Conservation (phyloP, 35 echinoderm and acorn worm species). For the Diadema setosum region DNA sequence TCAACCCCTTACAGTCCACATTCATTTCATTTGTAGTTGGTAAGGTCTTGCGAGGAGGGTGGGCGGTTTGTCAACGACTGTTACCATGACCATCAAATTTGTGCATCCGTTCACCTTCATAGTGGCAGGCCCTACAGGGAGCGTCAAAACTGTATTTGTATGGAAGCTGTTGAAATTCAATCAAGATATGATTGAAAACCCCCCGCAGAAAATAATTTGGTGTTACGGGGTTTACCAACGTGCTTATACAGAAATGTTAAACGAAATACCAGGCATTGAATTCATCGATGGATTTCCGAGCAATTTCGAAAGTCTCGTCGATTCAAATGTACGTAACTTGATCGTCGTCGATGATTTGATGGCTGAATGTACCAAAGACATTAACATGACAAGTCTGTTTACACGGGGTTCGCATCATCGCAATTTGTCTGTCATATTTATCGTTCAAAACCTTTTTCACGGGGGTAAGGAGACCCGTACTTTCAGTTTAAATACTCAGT, state of each 20-base stretch:
- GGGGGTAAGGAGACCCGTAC: constrained; percentile 42
- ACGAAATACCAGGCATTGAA: constrained; percentile 5
- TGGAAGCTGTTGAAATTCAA: constrained; percentile 26
- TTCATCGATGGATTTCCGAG: constrained; percentile 58
- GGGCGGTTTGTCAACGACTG: neutral
- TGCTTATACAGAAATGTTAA: constrained; percentile 32
- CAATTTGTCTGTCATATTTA: constrained; percentile 48
- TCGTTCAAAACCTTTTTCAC: constrained; percentile 66
- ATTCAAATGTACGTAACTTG: constrained; percentile 34
- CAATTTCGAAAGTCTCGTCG: constrained; percentile 4
- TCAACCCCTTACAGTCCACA: neutral
- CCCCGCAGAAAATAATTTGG: constrained; percentile 66
- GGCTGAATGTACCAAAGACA: constrained; percentile 24
- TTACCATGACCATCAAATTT: constrained; percentile 19
- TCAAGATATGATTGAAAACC: constrained; percentile 13
- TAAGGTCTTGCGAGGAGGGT: neutral
- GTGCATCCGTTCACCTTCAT: constrained; percentile 53
- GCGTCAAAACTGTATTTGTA: constrained; percentile 61
- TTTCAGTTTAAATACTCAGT: constrained; percentile 69
- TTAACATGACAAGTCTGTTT: constrained; percentile 23
- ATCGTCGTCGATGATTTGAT: constrained; percentile 64
- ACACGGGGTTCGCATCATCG: too few relatives aligned
- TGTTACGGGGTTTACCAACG: constrained; percentile 66
- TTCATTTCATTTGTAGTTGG: neutral
- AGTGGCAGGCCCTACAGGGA: too few relatives aligned